Evolutionary conservation across 1,140 invertebrate genomes (phyloP).

Genomic region (Limonius californicus): DNA sequence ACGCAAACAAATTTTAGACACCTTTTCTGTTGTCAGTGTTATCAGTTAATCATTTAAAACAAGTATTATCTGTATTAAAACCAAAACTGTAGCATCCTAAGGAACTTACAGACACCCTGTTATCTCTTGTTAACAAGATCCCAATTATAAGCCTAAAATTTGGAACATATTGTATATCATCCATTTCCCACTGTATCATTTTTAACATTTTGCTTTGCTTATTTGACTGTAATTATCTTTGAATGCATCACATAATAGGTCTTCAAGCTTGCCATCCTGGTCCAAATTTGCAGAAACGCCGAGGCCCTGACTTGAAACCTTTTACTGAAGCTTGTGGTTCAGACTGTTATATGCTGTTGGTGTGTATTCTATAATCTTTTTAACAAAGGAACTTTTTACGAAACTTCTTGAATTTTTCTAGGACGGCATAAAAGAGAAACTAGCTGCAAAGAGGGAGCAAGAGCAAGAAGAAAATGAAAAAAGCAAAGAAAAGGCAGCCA

Average conservation of each 20-base stretch:
- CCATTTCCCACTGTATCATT: not conserved
- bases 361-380: slow-evolving; percentile 47
- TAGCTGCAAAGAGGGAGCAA: slow-evolving; percentile 49
- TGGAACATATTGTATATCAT: not conserved
- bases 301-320: slow-evolving; percentile 83
- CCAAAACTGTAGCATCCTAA: too few species aligned
- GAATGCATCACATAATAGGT: too few species aligned
- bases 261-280: slow-evolving; percentile 88
- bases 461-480: slow-evolving; percentile 46
- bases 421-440: slow-evolving; percentile 80
- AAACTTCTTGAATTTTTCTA: too few species aligned
- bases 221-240: too few species aligned
- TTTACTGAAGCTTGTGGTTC: slow-evolving; percentile 82
- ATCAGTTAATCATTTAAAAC: too few species aligned
- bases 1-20: too few species aligned
- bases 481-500: slow-evolving; percentile 31
- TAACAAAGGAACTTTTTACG: not conserved
- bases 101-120: too few species aligned
- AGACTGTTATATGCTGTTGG: slow-evolving; percentile 87
- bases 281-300: slow-evolving; percentile 83
- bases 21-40: too few species aligned
- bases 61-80: too few species aligned
- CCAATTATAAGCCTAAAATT: too few species aligned
- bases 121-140: not conserved
- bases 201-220: too few species aligned